Conservation (phyloP, 64 coral and sea anemone species). For the Actinia tenebrosa region DNA sequence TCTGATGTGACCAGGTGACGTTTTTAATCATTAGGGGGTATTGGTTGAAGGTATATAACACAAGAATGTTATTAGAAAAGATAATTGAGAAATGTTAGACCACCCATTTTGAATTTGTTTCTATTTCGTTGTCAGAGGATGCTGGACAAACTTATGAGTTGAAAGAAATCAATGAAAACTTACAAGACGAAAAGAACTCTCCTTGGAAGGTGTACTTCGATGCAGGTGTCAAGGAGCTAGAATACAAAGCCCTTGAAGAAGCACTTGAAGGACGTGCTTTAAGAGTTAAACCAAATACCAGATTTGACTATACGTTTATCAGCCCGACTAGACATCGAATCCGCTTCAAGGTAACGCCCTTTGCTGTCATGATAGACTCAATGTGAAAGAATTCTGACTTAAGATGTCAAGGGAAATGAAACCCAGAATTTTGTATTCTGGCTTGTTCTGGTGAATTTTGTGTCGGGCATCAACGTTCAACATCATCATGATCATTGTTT, state of each 20-base stretch:
- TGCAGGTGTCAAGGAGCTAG: background rate
- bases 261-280: background rate
- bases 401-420: too few relatives aligned
- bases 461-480: too few relatives aligned
- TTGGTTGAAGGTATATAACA: too few relatives aligned
- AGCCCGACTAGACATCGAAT: background rate
- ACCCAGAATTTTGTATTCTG: too few relatives aligned
- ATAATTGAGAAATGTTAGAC: too few relatives aligned
- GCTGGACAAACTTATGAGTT: background rate
- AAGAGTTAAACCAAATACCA: background rate
- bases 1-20: too few relatives aligned
- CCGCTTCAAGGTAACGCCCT: background rate
- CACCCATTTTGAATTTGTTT: background rate
- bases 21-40: too few relatives aligned
- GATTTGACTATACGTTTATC: background rate
- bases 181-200: background rate
- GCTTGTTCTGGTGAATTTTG: too few relatives aligned
- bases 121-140: background rate
- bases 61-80: too few relatives aligned
- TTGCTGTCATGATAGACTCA: too few relatives aligned
- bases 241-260: background rate
- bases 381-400: too few relatives aligned
- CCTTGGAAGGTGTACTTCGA: background rate
- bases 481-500: too few relatives aligned
- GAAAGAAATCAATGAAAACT: background rate